phyloP scores from a whole-genome alignment of 2,888 invertebrate genomes.

The Polyploca ridens region DNA sequence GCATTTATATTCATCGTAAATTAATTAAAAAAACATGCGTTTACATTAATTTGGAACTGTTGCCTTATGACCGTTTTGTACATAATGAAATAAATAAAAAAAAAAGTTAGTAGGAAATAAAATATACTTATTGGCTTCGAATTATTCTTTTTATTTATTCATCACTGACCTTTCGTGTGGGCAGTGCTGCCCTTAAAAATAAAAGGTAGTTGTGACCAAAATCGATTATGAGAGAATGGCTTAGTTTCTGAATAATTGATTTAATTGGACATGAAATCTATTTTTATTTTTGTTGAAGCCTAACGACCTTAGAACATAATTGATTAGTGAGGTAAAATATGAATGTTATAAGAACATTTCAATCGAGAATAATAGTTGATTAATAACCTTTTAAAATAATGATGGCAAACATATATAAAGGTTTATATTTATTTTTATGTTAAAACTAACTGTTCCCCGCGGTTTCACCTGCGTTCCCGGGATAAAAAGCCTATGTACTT shows the following conservation, averaged over 20 bases:
- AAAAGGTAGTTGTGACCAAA: not conserved
- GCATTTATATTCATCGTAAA: slow-evolving; percentile 46
- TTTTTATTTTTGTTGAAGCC: not conserved
- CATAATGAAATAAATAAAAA: slow-evolving; percentile 75
- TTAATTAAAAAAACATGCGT: slow-evolving; percentile 48
- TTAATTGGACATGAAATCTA: not conserved
- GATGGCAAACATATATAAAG: no score
- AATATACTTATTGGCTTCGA: slow-evolving; percentile 82
- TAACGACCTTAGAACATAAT: not conserved
- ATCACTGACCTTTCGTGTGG: slow-evolving; percentile 14
- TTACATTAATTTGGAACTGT: slow-evolving; percentile 78
- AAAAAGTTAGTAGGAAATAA: slow-evolving; percentile 77
- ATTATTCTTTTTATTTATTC: slow-evolving; percentile 55
- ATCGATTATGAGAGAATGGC: not conserved
- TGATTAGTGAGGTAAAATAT: not conserved
- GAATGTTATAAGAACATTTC: no score
- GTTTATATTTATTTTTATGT: no score
- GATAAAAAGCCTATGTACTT: no score
- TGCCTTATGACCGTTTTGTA: slow-evolving; percentile 84
- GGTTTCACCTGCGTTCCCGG: no score
- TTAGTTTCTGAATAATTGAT: not conserved
- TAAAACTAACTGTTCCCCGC: no score
- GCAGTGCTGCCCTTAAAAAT: not conserved
- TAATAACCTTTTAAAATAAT: no score
- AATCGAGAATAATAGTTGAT: no score